Conservation (phyloP, 2,888 invertebrate species). For the Sesamia inferens region DNA sequence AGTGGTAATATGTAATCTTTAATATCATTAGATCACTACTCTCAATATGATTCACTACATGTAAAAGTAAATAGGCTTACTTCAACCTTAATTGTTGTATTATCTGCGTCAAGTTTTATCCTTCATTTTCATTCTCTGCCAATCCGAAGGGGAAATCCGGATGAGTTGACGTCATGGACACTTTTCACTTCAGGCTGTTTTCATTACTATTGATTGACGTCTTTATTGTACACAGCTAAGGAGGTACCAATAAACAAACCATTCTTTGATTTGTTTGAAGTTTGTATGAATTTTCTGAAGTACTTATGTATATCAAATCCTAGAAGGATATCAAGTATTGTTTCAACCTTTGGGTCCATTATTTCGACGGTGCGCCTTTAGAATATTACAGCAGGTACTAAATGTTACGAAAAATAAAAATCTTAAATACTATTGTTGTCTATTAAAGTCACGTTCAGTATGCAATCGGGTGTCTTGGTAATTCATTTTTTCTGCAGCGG, state of each 20-base stretch:
- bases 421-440: slow-evolving; percentile 39
- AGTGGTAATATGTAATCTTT: neutral
- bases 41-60: neutral
- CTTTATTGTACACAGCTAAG: neutral
- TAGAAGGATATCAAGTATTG: neutral
- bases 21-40: neutral
- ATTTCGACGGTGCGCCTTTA: neutral
- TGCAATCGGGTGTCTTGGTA: slow-evolving; percentile 75
- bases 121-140: neutral
- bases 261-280: neutral
- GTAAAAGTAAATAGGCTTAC: neutral
- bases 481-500: slow-evolving; percentile 70
- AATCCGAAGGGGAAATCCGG: neutral
- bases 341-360: neutral
- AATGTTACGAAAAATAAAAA: slow-evolving; percentile 39
- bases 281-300: neutral
- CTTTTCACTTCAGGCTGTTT: neutral
- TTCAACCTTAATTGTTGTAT: neutral
- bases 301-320: neutral
- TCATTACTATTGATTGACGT: neutral
- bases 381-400: neutral
- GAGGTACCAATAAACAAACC: neutral
- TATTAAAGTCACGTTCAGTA: slow-evolving; percentile 75
- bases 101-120: neutral
- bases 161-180: neutral